Percentiles rank a stretch among this genome's conserved stretches.
These are phyloP conservation scores for Lepilemur ruficaudatus DNA, from an alignment of 2,797 vertebrate genomes.

Conservation along the genomic window DNA sequence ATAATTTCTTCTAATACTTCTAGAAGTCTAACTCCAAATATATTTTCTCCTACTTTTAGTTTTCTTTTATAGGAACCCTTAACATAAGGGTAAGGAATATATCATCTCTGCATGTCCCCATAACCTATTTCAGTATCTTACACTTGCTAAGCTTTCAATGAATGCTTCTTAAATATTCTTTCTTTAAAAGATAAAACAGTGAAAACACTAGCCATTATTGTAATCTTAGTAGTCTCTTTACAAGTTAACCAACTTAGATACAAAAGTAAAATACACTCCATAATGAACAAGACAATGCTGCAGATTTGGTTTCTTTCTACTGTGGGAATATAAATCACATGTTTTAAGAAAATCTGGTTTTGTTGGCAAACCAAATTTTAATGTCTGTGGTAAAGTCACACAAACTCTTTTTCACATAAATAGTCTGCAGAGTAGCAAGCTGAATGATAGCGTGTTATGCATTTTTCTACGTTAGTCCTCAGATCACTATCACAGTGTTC, in stretches of 20 bases:
- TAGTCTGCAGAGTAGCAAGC: slow-evolving; percentile 62
- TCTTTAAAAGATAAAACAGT: not conserved
- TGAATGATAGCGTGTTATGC: slow-evolving; percentile 52
- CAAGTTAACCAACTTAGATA: not conserved
- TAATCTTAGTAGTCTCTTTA: not conserved
- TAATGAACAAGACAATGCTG: not conserved
- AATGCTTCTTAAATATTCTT: not conserved
- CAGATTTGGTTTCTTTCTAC: not conserved
- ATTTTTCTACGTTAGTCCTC: slow-evolving; percentile 69
- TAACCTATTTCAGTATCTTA: not conserved
- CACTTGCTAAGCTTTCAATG: not conserved
- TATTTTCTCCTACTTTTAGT: not conserved
- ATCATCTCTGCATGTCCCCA: not conserved
- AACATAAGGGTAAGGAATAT: not conserved
- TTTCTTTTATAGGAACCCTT: not conserved
- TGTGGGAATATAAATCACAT: not conserved
- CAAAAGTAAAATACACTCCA: not conserved
- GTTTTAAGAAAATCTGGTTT: not conserved
- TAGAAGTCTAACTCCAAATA: not conserved
- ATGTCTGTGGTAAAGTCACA: slow-evolving; percentile 5
- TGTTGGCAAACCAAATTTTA: not conserved
- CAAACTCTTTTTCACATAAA: slow-evolving; percentile 56
- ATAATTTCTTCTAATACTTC: not conserved
- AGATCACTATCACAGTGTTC: slow-evolving; percentile 68
- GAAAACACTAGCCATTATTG: not conserved